Base-by-base conservation (phyloP, 1,140 invertebrate genomes). In the Antheraea mylitta region DNA sequence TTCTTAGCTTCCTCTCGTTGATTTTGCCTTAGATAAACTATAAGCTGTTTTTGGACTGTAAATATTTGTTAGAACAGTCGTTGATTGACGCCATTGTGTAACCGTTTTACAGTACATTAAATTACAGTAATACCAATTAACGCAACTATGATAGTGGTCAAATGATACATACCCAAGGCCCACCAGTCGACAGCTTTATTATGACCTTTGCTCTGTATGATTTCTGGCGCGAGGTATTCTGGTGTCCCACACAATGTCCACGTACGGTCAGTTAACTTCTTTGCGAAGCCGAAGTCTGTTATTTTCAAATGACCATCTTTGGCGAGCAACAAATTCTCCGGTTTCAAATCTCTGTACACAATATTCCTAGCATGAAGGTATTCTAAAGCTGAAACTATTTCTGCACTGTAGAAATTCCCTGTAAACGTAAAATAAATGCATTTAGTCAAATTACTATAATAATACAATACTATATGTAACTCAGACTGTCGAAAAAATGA, bases 121-220 rank as follows among this genome's bases (percentile, higher is more conserved):
- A 53, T 53, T 53, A 53, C 0, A 16, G 16, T 13, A 53, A 53
- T 13, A 53, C 1, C 5, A 53, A 53, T 10, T n/a, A 16, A 5
- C 45, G 13, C 5, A 10, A 16, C 60, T 22, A 19, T 22, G 19
- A 60, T n/a, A 30, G 22, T 30, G 22, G 22, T 19, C 30, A 61
- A 61, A 30, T 6, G 13, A 22, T 67, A 81, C 90, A 88, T 86
- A 96, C 96, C 98, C 79, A 99, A 93, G 9, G 98, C 98, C 98
- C 98, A 99, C 97, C 98, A 99, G 85, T 99, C 98, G 0, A 99
- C 98, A 6, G 98, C 98, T 90, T 98, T 98, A 85, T 99, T 99
- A 91, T 99, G 98, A 53, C 98, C 98, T 93, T 98, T 98, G 74
- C 97, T 98, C 86, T 98, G 97, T 71, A 99, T 99, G 71, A 99